phyloP scores from a whole-genome alignment of 35 echinoderm and acorn worm species.

The Eucidaris tribuloides region DNA sequence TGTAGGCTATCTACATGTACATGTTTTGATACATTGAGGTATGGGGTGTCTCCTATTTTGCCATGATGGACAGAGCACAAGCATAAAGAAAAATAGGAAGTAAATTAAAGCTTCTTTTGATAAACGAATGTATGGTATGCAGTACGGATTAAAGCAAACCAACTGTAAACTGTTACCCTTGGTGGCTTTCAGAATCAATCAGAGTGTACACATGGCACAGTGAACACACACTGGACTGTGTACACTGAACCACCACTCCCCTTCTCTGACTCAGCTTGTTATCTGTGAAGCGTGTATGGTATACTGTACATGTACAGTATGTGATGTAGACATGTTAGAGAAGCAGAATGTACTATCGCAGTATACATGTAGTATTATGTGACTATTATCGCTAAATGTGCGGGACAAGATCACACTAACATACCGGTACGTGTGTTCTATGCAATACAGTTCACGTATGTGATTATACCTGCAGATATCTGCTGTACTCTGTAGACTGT shows the following conservation, averaged over 20 bases:
- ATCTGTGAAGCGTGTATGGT: constrained; percentile 15
- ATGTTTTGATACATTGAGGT: too few species aligned
- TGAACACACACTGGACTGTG: not conserved
- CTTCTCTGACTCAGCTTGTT: not conserved
- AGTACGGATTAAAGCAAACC: constrained; percentile 13
- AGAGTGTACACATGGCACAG: not conserved
- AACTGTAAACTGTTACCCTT: constrained; percentile 27
- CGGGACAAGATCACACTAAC: not conserved
- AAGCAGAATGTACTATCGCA: not conserved
- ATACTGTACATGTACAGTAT: not conserved
- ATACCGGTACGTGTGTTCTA: not conserved
- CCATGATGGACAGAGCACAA: too few species aligned
- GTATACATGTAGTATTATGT: not conserved
- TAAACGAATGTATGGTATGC: not conserved
- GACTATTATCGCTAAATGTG: not conserved
- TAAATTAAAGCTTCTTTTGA: not conserved
- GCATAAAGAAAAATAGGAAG: too few species aligned
- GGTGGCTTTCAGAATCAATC: not conserved
- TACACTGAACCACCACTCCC: not conserved
- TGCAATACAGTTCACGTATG: not conserved
- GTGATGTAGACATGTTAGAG: not conserved
- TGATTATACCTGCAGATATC: not conserved
- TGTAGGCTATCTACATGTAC: too few species aligned
- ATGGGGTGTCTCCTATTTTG: too few species aligned
- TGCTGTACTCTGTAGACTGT: too few species aligned